Base-by-base conservation (phyloP, 2,888 invertebrate species). In the Alsophila aescularia region DNA sequence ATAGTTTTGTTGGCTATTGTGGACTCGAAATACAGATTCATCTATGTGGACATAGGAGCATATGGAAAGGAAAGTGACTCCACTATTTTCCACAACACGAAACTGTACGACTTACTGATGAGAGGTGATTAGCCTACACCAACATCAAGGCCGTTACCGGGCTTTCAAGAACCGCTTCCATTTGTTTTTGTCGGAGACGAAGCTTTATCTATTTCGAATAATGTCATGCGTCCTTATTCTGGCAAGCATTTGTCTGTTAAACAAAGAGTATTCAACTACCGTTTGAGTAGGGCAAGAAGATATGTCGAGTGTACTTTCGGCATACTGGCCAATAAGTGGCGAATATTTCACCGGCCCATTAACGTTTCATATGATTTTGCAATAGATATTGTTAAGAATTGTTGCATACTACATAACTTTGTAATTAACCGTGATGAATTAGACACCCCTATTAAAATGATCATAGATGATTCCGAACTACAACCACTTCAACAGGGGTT, bases 21-120 rank as follows among this genome's bases (percentile, higher is more conserved):
- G 0, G 47, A 52, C 39, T 43, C 56, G 8, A 50, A 51, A 9
- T 56, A 51, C 14, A 41, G 18, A 34, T 56, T 56, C 24, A 29
- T 47, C 7, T 36, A 27, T 51, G 50, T 51, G 9, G 47, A 55
- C 32, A 36, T 56, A 18, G 51, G 55, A 34, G 42, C 55, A 34
- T 68, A 44, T 62, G 69, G 70, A 21, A 66, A 52, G 62, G 66
- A 66, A 58, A 45, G 66, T 53, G 69, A 69, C 51, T 65, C 65
- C 31, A 48, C 66, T 61, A 60, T 72, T 61, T 69, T 66, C 58
- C 56, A 65, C 31, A 66, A 70, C 39, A 54, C 62, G 31, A 53
- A 6, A 32, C 64, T 70, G 37, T 66, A 67, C 62, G 41, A 69
- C 55, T 59, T 60, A 54, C 44, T 66, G 16, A 60, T 58, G 21